A percentile compares a stretch with the other conserved stretches of the same genome.
Conservation (phyloP, 2,113 vertebrate genomes). For the Phrynosoma platyrhinos region DNA sequence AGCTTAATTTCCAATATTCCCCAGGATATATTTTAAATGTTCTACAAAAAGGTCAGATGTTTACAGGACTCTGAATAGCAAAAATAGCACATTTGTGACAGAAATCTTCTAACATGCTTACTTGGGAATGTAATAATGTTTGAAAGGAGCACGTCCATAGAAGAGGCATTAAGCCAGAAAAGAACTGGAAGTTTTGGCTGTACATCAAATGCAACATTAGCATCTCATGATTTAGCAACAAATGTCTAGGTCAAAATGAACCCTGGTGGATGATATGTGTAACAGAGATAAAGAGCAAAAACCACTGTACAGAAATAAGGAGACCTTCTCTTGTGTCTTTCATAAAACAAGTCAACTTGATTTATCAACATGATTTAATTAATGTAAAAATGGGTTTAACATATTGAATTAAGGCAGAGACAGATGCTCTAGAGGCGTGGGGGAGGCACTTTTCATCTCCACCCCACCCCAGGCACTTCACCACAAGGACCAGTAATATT, state of each 20-base stretch:
- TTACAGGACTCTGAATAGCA: background rate
- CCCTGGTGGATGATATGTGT: background rate
- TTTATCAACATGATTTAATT: background rate
- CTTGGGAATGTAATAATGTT: background rate
- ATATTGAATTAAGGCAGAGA: background rate
- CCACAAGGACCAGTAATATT: no score
- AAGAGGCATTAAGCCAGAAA: slow-evolving; percentile 13
- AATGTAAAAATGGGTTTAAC: background rate
- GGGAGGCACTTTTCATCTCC: no score
- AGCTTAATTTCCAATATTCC: background rate
- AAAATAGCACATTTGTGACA: slow-evolving; percentile 12
- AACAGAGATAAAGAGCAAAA: background rate
- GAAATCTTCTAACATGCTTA: slow-evolving; percentile 8
- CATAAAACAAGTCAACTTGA: background rate
- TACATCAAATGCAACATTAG: slow-evolving; percentile 16
- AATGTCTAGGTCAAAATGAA: background rate
- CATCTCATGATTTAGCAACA: background rate
- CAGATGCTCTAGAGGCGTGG: no score
- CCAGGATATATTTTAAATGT: slow-evolving; percentile 12
- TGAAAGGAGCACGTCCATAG: slow-evolving; percentile 8
- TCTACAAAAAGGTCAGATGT: slow-evolving; percentile 25
- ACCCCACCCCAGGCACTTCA: no score
- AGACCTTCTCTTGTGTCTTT: background rate
- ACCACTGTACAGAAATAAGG: background rate
- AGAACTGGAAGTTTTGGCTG: slow-evolving; percentile 3